Conservation (phyloP, 2,797 vertebrate genomes). For the Sparus aurata region DNA sequence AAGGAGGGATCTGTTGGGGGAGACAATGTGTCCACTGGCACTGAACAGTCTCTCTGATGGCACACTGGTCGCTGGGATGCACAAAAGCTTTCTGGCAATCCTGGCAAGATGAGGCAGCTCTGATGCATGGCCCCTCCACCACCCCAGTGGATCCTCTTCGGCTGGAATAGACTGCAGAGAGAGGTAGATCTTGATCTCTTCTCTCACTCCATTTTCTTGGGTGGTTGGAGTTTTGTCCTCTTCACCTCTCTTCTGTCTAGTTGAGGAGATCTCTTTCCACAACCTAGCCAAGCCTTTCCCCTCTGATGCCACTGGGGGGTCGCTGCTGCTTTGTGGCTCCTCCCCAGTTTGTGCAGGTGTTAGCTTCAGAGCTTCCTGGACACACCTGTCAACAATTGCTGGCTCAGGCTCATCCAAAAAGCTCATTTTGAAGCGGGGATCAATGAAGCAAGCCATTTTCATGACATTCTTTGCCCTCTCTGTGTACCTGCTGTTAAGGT, state of each 20-base stretch:
- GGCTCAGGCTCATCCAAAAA: neutral
- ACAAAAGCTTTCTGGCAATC: neutral
- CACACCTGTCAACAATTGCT: neutral
- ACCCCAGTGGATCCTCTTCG: neutral
- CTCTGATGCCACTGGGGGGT: neutral
- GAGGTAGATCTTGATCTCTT: neutral
- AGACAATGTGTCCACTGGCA: neutral
- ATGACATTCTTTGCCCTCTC: conserved; percentile 2
- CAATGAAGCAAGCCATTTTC: conserved; percentile 5
- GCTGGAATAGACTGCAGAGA: neutral
- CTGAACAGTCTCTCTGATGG: neutral
- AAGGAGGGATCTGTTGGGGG: no score
- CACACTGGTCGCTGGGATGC: neutral
- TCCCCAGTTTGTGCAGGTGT: neutral
- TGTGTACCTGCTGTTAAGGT: conserved; percentile 1
- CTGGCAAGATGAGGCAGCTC: neutral
- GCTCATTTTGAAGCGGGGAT: neutral
- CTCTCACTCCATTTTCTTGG: neutral
- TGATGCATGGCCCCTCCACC: neutral
- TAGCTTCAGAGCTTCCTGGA: conserved; percentile 1
- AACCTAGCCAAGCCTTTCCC: no score
- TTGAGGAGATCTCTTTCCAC: neutral
- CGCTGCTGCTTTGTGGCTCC: neutral
- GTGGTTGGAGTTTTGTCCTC: no score
- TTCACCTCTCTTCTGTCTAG: neutral